These are phyloP conservation scores for Acridotheres tristis DNA, from an alignment of 2,797 vertebrate genomes.

Conservation along the genomic window DNA sequence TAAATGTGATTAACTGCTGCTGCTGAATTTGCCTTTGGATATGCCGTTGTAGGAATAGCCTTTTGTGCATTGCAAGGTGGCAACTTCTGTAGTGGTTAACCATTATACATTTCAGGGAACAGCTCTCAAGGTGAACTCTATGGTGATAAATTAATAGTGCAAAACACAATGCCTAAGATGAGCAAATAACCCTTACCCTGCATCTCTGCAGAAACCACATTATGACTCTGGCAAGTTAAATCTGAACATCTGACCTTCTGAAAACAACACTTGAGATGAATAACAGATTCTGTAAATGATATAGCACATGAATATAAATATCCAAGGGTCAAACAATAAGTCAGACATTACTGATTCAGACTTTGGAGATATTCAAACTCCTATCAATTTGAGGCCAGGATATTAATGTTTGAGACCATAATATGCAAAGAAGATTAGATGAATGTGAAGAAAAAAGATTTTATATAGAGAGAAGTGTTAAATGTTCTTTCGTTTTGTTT, in stretches of 20 bases:
- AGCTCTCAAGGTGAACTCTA: background rate
- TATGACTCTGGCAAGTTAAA: background rate
- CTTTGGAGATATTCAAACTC: background rate
- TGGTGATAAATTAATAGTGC: background rate
- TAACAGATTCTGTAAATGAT: conserved; percentile 24
- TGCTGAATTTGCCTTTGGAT: background rate
- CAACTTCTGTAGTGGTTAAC: background rate
- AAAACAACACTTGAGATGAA: background rate
- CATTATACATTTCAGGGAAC: background rate
- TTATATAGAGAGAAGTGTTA: background rate
- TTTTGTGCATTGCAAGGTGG: background rate
- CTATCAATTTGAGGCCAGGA: background rate
- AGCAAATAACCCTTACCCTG: background rate
- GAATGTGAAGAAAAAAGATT: background rate
- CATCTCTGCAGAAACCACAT: background rate
- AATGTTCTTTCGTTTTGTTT: background rate
- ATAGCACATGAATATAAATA: background rate
- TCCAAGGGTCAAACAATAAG: conserved; percentile 19
- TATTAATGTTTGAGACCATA: conserved; percentile 4
- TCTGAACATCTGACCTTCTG: background rate
- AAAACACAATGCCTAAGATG: background rate
- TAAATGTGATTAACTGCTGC: background rate
- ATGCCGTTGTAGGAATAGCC: background rate
- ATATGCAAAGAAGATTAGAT: background rate
- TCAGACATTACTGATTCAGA: background rate